Evolutionary conservation across 2,888 invertebrate species (phyloP), one percentile per base, ranked within the genome.

Genomic region (Polymixis lichenea): DNA sequence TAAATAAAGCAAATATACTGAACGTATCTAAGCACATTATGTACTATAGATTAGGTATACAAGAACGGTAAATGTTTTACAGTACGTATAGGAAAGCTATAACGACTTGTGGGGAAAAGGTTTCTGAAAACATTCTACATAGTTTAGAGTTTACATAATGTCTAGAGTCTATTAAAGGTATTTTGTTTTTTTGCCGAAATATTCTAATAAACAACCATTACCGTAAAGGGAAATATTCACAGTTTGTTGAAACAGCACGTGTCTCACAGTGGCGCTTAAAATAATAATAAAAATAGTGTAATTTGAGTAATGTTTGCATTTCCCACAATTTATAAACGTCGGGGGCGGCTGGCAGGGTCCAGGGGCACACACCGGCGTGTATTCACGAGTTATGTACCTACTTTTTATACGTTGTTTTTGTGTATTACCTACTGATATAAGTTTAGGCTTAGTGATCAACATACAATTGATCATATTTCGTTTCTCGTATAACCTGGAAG

Each of bases 311-410:
- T 95, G 95, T 96, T 95, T 95, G 91, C 94, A 88, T 93, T 96
- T 96, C 96, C 95, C 96, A 96, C 95, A 94, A 94, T 95, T 95
- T 95, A 92, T 92, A 92, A 94, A 93, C 86, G 92, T 89, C 86
- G 88, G 84, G 90, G 88, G 94, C 91, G 92, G 62, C n/a, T 5
- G 88, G 84, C 79, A 87, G 87, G 87, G 83, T 56, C 25, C 71
- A 88, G 86, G 72, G 79, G 38, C 22, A 55, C 51, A 84, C 53
- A 69, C 49, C 25, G 15, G n/a, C 25, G 43, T 55, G 61, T 72
- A 58, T 49, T 67, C 49, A 69, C 58, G 70, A 46, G 25, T 4
- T 71, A 67, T 43, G 25, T 73, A 79, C 55, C 61, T 51, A 51
- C 51, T 28, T 8, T 32, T 32, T 62, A 62, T 28, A 56, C 22